Evolutionary conservation across 2,113 vertebrate species (phyloP).

Genomic region (Phodopus roborovskii): DNA sequence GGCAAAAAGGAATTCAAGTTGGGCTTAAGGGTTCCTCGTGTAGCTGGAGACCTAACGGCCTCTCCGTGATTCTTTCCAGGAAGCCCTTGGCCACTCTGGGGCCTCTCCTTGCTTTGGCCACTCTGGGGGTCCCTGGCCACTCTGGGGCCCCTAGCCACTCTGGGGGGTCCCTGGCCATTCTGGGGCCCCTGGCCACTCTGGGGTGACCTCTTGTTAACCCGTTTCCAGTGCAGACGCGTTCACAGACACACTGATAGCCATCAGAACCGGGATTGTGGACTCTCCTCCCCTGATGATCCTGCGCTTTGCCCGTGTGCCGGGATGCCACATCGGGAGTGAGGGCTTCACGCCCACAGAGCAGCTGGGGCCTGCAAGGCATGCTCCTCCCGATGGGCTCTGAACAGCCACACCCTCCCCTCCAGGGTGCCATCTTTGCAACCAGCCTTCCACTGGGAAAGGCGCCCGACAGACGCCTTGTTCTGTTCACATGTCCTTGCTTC

Average conservation of each 20-base stretch:
- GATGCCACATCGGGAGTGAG: fast-evolving
- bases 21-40: neutral
- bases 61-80: neutral
- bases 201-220: neutral
- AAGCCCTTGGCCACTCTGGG: neutral
- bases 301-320: neutral
- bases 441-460: neutral
- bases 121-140: neutral
- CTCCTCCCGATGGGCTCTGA: neutral
- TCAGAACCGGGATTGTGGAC: neutral
- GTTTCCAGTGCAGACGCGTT: neutral
- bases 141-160: neutral
- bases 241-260: fast-evolving
- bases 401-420: too few species aligned
- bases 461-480: fast-evolving
- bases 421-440: neutral
- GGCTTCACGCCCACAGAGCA: fast-evolving
- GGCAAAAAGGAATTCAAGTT: neutral
- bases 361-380: neutral
- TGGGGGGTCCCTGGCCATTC: neutral
- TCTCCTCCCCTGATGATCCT: neutral
- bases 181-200: neutral
- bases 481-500: neutral
- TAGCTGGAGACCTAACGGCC: neutral
- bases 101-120: too few species aligned